These are phyloP conservation scores for Cephus runcator DNA, from an alignment of 2,888 invertebrate genomes.

Conservation along the genomic window DNA sequence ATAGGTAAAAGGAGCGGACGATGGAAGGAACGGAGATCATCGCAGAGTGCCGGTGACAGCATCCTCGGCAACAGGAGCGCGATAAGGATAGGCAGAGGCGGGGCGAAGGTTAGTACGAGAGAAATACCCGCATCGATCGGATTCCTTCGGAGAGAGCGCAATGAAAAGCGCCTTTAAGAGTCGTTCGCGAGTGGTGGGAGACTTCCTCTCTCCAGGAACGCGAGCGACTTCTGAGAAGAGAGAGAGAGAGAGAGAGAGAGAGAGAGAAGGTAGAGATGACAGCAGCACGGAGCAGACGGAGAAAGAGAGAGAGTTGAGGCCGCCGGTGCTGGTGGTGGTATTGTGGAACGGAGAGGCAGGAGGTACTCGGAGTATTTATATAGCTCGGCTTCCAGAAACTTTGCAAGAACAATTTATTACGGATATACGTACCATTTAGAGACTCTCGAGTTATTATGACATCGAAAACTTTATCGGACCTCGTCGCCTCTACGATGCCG, in stretches of 20 bases:
- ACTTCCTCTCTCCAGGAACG: background rate
- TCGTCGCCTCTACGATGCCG: constrained; percentile 13
- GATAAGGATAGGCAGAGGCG: background rate
- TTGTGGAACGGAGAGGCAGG: constrained; percentile 22
- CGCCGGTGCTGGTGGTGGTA: constrained; percentile 8
- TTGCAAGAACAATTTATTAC: constrained; percentile 58
- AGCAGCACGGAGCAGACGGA: background rate
- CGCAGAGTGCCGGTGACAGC: background rate
- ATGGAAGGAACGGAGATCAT: background rate
- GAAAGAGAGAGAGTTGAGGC: constrained; percentile 13
- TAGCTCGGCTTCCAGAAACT: constrained; percentile 52
- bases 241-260: background rate
- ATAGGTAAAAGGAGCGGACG: background rate
- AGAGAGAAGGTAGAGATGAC: background rate
- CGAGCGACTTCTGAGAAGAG: background rate
- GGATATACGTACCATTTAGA: constrained; percentile 57
- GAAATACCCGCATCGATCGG: constrained; percentile 43
- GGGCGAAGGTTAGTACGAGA: constrained; percentile 16
- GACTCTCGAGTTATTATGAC: constrained; percentile 56
- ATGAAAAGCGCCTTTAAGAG: constrained; percentile 48
- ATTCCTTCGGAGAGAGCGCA: constrained; percentile 36
- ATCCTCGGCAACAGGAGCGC: background rate
- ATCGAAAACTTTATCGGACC: constrained; percentile 51
- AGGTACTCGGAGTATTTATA: constrained; percentile 47
- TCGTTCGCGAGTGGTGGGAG: constrained; percentile 25